phyloP scores from a whole-genome alignment of 1,140 invertebrate species.

The Drosophila mojavensis region DNA sequence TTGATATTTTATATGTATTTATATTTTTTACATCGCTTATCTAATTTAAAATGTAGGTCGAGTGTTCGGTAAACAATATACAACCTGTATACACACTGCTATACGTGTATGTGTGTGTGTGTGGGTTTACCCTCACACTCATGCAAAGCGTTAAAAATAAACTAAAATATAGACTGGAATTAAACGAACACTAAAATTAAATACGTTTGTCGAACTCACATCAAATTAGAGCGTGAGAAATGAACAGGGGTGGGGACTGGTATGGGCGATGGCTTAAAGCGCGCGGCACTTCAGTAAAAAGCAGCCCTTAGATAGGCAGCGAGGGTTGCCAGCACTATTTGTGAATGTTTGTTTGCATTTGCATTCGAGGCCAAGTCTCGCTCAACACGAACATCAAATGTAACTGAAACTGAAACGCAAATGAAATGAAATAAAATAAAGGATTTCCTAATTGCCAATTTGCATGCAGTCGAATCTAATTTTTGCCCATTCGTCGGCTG shows the following conservation, averaged over 20 bases:
- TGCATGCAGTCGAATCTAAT: constrained; percentile 77
- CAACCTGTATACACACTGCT: not conserved
- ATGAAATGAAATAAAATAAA: constrained; percentile 79
- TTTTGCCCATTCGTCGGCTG: constrained; percentile 76
- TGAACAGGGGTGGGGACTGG: constrained; percentile 22
- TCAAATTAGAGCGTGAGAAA: constrained; percentile 69
- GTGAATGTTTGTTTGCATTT: constrained; percentile 48
- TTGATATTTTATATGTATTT: constrained; percentile 10
- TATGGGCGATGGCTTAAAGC: not conserved
- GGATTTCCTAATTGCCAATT: constrained; percentile 81
- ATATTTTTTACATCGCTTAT: constrained; percentile 14
- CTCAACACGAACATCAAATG: constrained; percentile 60
- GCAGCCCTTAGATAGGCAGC: constrained; percentile 21
- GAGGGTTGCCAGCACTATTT: constrained; percentile 13
- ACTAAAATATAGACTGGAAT: constrained; percentile 24
- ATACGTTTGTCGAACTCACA: constrained; percentile 63
- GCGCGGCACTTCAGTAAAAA: constrained; percentile 17
- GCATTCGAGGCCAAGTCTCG: constrained; percentile 58
- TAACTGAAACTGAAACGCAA: constrained; percentile 73
- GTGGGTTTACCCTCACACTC: constrained; percentile 7
- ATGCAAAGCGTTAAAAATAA: constrained; percentile 36
- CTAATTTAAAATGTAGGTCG: constrained; percentile 44
- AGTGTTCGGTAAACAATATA: constrained; percentile 40
- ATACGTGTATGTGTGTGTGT: not conserved
- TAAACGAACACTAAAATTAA: constrained; percentile 71